Evolutionary conservation across 1,140 invertebrate genomes (phyloP).

Genomic region (Ectropis grisescens): DNA sequence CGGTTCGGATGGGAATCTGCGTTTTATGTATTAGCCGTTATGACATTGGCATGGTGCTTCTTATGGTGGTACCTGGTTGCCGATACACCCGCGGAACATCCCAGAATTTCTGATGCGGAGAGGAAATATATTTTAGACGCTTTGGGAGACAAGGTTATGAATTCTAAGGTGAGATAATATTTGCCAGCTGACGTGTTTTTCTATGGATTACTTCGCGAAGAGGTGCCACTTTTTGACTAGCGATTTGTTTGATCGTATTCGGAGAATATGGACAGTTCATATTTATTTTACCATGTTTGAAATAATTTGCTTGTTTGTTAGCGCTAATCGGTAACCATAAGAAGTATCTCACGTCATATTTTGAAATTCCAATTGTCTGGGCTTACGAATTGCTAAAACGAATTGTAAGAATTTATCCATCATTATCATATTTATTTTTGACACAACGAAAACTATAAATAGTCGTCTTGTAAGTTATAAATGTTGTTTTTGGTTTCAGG

Average conservation of each 20-base stretch:
- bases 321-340: too few relatives aligned
- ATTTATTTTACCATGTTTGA: not conserved
- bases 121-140: slow-evolving; percentile 60
- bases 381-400: too few relatives aligned
- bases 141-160: slow-evolving; percentile 50
- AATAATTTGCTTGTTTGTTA: too few relatives aligned
- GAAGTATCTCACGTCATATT: too few relatives aligned
- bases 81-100: slow-evolving; percentile 81
- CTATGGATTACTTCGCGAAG: slow-evolving; percentile 7
- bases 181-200: slow-evolving; percentile 3
- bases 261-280: too few relatives aligned
- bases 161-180: slow-evolving; percentile 39
- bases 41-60: slow-evolving; percentile 73
- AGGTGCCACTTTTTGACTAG: slow-evolving; percentile 1
- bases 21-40: slow-evolving; percentile 77
- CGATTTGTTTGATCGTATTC: slow-evolving; percentile 1
- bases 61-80: slow-evolving; percentile 78
- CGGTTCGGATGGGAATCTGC: slow-evolving; percentile 79
- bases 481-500: too few relatives aligned
- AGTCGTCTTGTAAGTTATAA: too few relatives aligned
- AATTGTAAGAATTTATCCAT: too few relatives aligned
- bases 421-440: too few relatives aligned
- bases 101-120: slow-evolving; percentile 82
- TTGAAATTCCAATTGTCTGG: too few relatives aligned
- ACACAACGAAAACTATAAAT: too few relatives aligned